Evolutionary conservation across 1,140 invertebrate genomes (phyloP).

Genomic region (Coenobita brevimanus): DNA sequence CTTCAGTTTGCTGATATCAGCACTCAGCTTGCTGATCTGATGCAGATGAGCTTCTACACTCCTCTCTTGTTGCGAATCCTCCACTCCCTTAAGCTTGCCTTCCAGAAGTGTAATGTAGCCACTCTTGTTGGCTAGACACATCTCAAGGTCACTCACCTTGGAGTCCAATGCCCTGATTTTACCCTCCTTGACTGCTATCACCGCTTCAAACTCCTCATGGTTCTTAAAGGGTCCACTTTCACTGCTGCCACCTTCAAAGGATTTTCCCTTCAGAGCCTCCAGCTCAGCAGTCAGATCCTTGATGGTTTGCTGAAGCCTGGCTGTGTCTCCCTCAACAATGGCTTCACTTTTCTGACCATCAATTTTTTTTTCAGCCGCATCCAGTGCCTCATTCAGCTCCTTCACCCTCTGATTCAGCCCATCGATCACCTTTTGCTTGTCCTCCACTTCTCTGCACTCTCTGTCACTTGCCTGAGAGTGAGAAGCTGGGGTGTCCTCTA

Average conservation of each 20-base stretch:
- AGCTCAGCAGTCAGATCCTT: slow-evolving; percentile 44
- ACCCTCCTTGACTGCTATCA: slow-evolving; percentile 51
- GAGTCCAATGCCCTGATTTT: slow-evolving; percentile 52
- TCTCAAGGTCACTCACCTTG: slow-evolving; percentile 61
- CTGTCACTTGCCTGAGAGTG: slow-evolving; percentile 17
- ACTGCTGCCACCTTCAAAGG: not conserved
- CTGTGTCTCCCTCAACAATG: not conserved
- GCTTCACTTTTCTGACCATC: slow-evolving; percentile 10
- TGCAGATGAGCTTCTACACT: slow-evolving; percentile 53
- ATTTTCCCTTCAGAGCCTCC: not conserved
- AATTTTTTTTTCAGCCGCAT: not conserved
- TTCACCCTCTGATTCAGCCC: slow-evolving; percentile 24
- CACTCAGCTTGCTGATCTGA: slow-evolving; percentile 55
- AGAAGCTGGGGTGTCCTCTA: not conserved
- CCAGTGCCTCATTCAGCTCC: slow-evolving; percentile 24
- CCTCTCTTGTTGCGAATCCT: not conserved
- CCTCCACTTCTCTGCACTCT: slow-evolving; percentile 15
- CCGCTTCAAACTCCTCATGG: slow-evolving; percentile 60
- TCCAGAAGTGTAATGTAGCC: slow-evolving; percentile 60
- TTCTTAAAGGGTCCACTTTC: slow-evolving; percentile 28
- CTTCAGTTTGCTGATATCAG: slow-evolving; percentile 55
- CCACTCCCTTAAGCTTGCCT: slow-evolving; percentile 28
- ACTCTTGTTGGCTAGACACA: slow-evolving; percentile 37
- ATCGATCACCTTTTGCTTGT: slow-evolving; percentile 28
- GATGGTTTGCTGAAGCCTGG: slow-evolving; percentile 9